Evolutionary conservation across 2,888 invertebrate species (phyloP).

Genomic region (Melolontha melolontha): DNA sequence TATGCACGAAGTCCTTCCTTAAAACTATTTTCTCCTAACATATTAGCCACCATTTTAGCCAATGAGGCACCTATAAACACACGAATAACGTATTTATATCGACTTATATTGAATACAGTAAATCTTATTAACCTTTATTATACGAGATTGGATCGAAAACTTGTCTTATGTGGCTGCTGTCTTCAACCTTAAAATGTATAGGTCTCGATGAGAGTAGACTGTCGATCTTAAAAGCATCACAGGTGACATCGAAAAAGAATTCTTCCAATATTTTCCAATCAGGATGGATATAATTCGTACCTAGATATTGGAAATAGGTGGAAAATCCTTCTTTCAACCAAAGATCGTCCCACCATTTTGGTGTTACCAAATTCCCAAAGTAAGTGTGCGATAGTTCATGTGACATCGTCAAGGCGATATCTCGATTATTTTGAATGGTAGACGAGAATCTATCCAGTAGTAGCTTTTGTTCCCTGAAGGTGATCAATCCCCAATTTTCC

Average conservation of each 20-base stretch:
- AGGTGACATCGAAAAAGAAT: slow-evolving; percentile 69
- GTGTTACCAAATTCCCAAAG: slow-evolving; percentile 81
- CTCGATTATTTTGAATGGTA: slow-evolving; percentile 68
- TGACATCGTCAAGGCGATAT: slow-evolving; percentile 69
- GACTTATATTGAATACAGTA: not conserved
- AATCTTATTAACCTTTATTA: slow-evolving; percentile 67
- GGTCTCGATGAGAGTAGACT: slow-evolving; percentile 74
- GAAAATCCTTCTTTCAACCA: slow-evolving; percentile 86
- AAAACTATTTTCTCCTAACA: slow-evolving; percentile 74
- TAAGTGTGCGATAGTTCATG: slow-evolving; percentile 85
- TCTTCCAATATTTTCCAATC: slow-evolving; percentile 71
- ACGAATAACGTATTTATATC: not conserved
- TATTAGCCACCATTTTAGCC: slow-evolving; percentile 78
- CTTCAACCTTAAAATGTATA: slow-evolving; percentile 73
- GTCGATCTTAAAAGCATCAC: slow-evolving; percentile 72
- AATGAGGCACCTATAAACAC: slow-evolving; percentile 71
- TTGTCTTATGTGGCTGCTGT: slow-evolving; percentile 73
- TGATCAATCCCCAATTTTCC: slow-evolving; percentile 68
- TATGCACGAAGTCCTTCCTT: slow-evolving; percentile 68
- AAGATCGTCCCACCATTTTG: slow-evolving; percentile 77
- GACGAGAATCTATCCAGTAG: slow-evolving; percentile 69
- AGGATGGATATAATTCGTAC: slow-evolving; percentile 69
- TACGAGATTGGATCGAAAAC: slow-evolving; percentile 82
- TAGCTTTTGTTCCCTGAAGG: slow-evolving; percentile 72
- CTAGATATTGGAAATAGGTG: slow-evolving; percentile 70